These are phyloP conservation scores for Ceyx erithaca DNA, from an alignment of 2,797 vertebrate genomes.

Conservation along the genomic window DNA sequence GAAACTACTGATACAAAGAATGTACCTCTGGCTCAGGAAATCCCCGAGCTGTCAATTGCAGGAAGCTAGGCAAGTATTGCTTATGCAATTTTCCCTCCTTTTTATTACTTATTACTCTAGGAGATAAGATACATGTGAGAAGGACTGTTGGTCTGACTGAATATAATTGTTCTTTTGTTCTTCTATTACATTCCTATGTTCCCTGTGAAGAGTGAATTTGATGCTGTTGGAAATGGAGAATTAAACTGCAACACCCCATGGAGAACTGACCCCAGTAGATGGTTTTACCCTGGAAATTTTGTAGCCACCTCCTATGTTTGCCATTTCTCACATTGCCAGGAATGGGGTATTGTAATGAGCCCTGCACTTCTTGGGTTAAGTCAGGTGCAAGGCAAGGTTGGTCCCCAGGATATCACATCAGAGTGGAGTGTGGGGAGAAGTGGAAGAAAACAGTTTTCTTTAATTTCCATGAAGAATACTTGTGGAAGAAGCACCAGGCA, in stretches of 20 bases:
- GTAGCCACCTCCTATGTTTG: accelerated
- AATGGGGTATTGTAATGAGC: background rate
- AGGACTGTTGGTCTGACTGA: background rate
- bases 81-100: background rate
- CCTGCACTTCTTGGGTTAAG: background rate
- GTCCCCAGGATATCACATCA: background rate
- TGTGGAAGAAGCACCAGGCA: background rate
- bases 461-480: background rate
- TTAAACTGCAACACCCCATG: background rate
- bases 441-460: background rate
- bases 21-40: slow-evolving; percentile 3
- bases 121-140: background rate
- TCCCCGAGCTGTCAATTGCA: slow-evolving; percentile 1
- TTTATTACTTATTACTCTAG: slow-evolving; percentile 17
- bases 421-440: accelerated
- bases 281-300: background rate
- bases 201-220: background rate
- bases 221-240: background rate
- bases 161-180: background rate
- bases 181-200: background rate
- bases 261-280: background rate
- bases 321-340: background rate
- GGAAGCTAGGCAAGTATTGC: background rate
- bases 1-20: slow-evolving; percentile 32
- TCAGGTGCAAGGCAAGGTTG: background rate